Percentiles rank a stretch among this genome's conserved stretches.
These are phyloP conservation scores for Labia minor DNA, from an alignment of 2,888 invertebrate species.

Conservation along the genomic window DNA sequence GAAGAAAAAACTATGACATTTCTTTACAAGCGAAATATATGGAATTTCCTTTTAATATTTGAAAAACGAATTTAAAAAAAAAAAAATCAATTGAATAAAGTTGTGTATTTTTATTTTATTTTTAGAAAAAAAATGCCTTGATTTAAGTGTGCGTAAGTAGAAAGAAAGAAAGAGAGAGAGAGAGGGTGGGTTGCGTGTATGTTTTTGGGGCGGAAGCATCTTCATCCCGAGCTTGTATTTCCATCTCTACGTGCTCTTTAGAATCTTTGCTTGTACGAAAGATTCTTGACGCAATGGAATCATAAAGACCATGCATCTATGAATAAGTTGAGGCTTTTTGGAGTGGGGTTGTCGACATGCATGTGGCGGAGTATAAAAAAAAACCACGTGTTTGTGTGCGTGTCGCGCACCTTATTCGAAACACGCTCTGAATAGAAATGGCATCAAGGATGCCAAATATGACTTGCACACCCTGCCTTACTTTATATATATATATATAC, in stretches of 20 bases:
- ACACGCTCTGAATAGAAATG: conserved; percentile 13
- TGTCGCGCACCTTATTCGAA: neutral
- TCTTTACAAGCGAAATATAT: too few species aligned
- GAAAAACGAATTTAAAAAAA: neutral
- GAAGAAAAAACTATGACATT: too few species aligned
- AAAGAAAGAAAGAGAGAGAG: neutral
- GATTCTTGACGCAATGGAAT: neutral
- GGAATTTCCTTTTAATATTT: too few species aligned
- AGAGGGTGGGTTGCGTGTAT: neutral
- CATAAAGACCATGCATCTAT: neutral
- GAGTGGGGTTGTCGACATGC: neutral
- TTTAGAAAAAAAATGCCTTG: neutral
- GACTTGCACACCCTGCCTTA: neutral
- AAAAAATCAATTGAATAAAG: neutral
- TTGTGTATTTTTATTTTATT: neutral
- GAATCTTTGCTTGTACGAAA: neutral
- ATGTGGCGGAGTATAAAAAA: neutral
- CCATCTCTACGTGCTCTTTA: conserved; percentile 1
- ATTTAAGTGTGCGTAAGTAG: neutral
- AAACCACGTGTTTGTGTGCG: too few species aligned
- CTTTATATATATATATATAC: too few species aligned
- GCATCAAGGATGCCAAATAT: neutral
- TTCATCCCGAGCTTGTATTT: neutral
- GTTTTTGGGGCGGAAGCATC: neutral
- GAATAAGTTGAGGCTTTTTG: neutral